These are phyloP conservation scores for Tetragonula carbonaria DNA, from an alignment of 2,888 invertebrate species.

Conservation along the genomic window DNA sequence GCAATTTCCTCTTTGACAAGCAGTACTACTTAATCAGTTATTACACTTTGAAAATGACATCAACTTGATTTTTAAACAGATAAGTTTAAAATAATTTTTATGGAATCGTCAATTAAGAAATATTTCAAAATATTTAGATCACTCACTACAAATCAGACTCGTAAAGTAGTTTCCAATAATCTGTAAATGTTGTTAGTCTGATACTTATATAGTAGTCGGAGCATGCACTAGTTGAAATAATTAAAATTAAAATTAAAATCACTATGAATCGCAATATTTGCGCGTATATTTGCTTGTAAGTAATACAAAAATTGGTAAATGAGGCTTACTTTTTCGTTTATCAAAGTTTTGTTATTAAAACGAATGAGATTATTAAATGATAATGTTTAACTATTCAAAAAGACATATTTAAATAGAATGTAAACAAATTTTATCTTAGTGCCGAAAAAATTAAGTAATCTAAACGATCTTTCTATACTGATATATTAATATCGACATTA, in stretches of 20 bases:
- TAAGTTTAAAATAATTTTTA: conserved; percentile 21
- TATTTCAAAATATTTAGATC: conserved; percentile 11
- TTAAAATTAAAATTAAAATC: conserved; percentile 19
- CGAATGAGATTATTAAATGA: conserved; percentile 9
- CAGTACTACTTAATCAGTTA: conserved; percentile 29
- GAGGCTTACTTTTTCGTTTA: background rate
- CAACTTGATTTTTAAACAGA: conserved; percentile 8
- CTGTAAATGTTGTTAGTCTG: conserved; percentile 33
- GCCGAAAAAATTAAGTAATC: conserved; percentile 33
- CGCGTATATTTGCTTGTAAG: background rate
- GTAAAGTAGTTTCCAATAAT: conserved; percentile 25
- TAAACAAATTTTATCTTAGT: background rate
- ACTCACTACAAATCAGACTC: background rate
- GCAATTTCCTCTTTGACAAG: conserved; percentile 28
- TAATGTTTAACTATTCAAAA: conserved; percentile 7
- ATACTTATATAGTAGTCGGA: conserved; percentile 27
- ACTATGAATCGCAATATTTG: background rate
- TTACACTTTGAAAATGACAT: conserved; percentile 25
- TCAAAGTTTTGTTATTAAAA: conserved; percentile 11
- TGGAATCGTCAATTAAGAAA: conserved; percentile 32
- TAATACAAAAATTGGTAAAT: background rate
- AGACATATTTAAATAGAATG: background rate
- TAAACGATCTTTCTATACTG: conserved; percentile 13
- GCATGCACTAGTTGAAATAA: conserved; percentile 39
- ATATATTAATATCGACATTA: conserved; percentile 3